Evolutionary conservation across 2,113 vertebrate species (phyloP).

Genomic region (Chlorodrepanis virens): DNA sequence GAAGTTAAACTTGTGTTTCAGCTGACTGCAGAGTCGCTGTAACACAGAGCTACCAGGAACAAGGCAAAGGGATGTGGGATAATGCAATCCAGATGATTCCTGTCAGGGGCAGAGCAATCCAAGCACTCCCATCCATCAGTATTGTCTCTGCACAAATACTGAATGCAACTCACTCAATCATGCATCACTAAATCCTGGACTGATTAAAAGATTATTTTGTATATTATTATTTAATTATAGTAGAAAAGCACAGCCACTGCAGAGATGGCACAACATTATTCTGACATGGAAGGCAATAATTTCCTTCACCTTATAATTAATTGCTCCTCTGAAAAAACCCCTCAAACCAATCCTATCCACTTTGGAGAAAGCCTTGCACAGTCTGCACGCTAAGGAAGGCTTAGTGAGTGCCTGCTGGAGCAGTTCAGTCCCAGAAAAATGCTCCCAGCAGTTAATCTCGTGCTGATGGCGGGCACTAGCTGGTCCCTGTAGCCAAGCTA

Average conservation of each 20-base stretch:
- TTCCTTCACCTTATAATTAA: not conserved
- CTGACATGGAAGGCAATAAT: not conserved
- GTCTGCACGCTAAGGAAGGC: not conserved
- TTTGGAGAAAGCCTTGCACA: not conserved
- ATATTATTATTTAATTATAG: not conserved
- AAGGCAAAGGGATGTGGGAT: rapidly evolving
- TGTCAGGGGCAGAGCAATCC: not conserved
- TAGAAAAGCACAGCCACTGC: not conserved
- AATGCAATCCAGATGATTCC: not conserved
- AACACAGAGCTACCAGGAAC: rapidly evolving
- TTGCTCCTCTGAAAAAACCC: not conserved
- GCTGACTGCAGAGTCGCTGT: not conserved
- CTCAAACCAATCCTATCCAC: not conserved
- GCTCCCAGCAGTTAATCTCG: constrained; percentile 5
- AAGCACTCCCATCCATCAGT: not conserved
- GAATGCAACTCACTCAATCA: not conserved
- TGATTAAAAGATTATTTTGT: not conserved
- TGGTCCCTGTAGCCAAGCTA: not conserved
- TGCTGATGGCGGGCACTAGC: not conserved
- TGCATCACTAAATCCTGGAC: not conserved
- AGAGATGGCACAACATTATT: not conserved
- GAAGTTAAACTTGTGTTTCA: not conserved
- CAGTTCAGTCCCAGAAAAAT: not conserved
- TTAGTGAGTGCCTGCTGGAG: not conserved
- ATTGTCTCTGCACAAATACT: not conserved